A percentile compares a stretch with the other conserved stretches of the same genome.
Conservation (phyloP, 2,113 vertebrate species). For the Glaucomys volans region DNA sequence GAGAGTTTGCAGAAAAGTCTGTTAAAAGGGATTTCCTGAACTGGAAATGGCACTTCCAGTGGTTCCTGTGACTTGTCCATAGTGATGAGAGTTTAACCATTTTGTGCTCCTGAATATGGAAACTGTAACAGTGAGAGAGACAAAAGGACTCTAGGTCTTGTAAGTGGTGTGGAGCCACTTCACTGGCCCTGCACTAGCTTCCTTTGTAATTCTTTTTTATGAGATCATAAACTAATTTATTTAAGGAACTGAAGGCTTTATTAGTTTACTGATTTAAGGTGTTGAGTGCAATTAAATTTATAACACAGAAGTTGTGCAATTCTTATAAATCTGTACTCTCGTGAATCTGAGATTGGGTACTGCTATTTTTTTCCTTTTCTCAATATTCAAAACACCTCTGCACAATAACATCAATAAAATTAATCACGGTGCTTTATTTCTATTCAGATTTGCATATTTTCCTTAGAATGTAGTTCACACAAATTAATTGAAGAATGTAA, state of each 20-base stretch:
- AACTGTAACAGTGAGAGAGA: neutral
- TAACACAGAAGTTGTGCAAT: neutral
- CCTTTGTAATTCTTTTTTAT: neutral
- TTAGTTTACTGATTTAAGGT: neutral
- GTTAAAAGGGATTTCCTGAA: neutral
- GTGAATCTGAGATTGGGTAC: neutral
- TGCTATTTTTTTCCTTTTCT: neutral
- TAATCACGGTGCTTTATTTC: neutral
- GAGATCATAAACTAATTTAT: neutral
- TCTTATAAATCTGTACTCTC: neutral
- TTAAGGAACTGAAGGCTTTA: neutral
- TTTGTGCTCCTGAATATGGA: neutral
- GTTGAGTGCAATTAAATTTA: no score
- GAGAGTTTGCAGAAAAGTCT: neutral
- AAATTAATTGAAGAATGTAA: slow-evolving; percentile 19
- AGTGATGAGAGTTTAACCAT: neutral
- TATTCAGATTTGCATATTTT: neutral
- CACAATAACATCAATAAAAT: neutral
- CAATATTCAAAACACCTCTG: slow-evolving; percentile 29
- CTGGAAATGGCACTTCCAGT: fast-evolving
- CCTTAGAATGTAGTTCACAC: neutral
- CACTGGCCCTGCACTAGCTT: neutral
- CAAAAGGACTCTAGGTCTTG: neutral
- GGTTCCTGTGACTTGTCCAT: neutral
- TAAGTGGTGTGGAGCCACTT: fast-evolving